Conservation (phyloP, 2,113 vertebrate species). For the Phaetusa simplex region DNA sequence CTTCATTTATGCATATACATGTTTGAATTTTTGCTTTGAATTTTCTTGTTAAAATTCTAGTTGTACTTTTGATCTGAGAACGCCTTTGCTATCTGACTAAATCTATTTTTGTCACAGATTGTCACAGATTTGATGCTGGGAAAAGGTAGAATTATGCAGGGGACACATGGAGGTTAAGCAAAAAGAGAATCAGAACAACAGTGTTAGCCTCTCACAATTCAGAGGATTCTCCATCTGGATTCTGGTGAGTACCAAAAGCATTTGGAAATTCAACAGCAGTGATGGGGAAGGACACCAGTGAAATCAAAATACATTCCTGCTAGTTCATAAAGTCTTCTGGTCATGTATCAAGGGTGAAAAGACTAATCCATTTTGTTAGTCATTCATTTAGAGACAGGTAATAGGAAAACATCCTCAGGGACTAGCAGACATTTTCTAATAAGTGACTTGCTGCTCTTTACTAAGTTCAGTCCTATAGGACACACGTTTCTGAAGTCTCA, state of each 20-base stretch:
- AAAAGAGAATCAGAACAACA: neutral
- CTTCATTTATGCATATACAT: constrained; percentile 25
- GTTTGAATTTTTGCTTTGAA: constrained; percentile 36
- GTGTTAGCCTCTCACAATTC: neutral
- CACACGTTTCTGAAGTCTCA: constrained; percentile 6
- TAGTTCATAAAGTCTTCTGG: constrained; percentile 9
- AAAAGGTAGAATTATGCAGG: constrained; percentile 30
- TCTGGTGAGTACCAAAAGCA: neutral
- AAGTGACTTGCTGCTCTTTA: constrained; percentile 29
- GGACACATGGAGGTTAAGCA: constrained; percentile 18
- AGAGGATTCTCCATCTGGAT: neutral
- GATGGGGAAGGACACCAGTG: neutral
- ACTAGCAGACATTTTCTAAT: constrained; percentile 1
- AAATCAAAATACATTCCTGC: neutral
- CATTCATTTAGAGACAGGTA: constrained; percentile 44
- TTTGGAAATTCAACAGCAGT: constrained; percentile 1
- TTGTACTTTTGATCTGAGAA: constrained; percentile 2
- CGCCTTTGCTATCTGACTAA: constrained; percentile 31
- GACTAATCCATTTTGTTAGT: constrained; percentile 34
- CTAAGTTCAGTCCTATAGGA: neutral
- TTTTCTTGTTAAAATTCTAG: constrained; percentile 53
- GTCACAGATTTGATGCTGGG: constrained; percentile 14
- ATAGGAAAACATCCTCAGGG: constrained; percentile 28
- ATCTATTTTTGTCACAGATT: constrained; percentile 37
- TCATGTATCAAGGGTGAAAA: constrained; percentile 25